These are phyloP conservation scores for Cataglyphis livida DNA, from an alignment of 2,888 invertebrate species.

Conservation along the genomic window DNA sequence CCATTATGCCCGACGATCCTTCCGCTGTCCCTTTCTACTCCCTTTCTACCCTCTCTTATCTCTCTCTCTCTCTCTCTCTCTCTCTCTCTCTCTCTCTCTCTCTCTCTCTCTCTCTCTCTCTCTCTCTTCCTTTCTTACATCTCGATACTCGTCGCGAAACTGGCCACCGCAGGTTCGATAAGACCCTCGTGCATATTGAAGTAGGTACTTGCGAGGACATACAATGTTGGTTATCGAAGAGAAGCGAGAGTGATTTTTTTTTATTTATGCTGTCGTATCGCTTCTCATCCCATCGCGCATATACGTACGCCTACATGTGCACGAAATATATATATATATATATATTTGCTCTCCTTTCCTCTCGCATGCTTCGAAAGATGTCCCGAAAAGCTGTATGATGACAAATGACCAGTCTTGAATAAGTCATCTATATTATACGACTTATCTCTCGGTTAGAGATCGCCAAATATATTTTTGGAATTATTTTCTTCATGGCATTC, in stretches of 20 bases:
- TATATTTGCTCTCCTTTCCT: conserved; percentile 31
- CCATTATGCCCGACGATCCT: conserved; percentile 59
- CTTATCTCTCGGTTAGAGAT: conserved; percentile 5
- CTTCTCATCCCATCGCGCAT: conserved; percentile 1
- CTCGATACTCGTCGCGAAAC: conserved; percentile 39
- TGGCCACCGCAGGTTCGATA: conserved; percentile 44
- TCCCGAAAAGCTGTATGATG: conserved; percentile 41
- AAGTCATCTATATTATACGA: conserved; percentile 40
- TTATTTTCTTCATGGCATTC: conserved; percentile 27
- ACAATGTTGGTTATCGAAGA: conserved; percentile 49
- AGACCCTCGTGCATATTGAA: conserved; percentile 46
- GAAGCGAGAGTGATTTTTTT: background rate
- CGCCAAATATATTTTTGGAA: conserved; percentile 29
- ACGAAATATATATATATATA: too few relatives aligned
- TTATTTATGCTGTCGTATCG: conserved; percentile 3
- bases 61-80: background rate
- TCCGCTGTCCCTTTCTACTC: background rate
- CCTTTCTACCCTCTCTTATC: background rate
- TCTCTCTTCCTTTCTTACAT: conserved; percentile 13
- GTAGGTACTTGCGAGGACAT: conserved; percentile 29
- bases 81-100: background rate
- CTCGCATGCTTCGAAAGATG: conserved; percentile 1
- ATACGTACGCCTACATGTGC: background rate
- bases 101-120: conserved; percentile 28
- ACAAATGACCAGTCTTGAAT: conserved; percentile 38